Evolutionary conservation across 2,113 vertebrate species (phyloP).

Genomic region (Bufo bufo): DNA sequence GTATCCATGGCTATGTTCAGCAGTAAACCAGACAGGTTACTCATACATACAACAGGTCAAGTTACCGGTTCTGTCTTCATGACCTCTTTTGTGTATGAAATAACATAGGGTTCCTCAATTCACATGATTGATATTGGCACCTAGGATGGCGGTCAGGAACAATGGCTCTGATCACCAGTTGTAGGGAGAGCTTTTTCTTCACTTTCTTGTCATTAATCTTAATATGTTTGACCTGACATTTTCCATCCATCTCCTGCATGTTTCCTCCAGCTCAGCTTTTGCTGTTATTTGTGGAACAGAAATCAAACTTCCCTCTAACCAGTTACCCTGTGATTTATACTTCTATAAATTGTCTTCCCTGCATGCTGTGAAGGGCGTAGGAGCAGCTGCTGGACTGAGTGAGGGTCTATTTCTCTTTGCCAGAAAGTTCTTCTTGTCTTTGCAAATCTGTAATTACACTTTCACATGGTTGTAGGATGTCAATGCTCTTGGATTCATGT

Average conservation of each 20-base stretch:
- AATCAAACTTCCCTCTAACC: conserved; percentile 37
- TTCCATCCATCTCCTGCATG: conserved; percentile 24
- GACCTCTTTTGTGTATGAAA: background rate
- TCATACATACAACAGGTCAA: background rate
- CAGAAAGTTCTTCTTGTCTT: background rate
- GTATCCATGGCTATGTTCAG: background rate
- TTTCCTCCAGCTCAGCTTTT: conserved; percentile 41
- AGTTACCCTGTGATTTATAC: conserved; percentile 32
- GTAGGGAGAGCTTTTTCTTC: conserved; percentile 3
- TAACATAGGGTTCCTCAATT: background rate
- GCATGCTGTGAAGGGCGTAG: background rate
- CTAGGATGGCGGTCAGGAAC: background rate
- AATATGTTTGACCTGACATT: conserved; percentile 45
- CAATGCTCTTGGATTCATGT: background rate
- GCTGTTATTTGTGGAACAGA: conserved; percentile 38
- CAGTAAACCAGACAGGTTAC: background rate
- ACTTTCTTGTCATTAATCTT: conserved; percentile 41
- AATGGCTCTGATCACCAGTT: background rate
- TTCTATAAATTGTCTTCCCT: conserved; percentile 14
- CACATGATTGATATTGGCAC: conserved; percentile 15
- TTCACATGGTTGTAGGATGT: background rate
- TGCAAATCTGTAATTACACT: background rate
- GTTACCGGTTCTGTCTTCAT: background rate
- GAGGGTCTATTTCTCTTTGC: background rate
- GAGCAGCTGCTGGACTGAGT: background rate